Percentiles rank a stretch among this genome's conserved stretches.
Evolutionary conservation across 2,888 invertebrate genomes (phyloP).

Genomic region (Pediacus dermestoides): DNA sequence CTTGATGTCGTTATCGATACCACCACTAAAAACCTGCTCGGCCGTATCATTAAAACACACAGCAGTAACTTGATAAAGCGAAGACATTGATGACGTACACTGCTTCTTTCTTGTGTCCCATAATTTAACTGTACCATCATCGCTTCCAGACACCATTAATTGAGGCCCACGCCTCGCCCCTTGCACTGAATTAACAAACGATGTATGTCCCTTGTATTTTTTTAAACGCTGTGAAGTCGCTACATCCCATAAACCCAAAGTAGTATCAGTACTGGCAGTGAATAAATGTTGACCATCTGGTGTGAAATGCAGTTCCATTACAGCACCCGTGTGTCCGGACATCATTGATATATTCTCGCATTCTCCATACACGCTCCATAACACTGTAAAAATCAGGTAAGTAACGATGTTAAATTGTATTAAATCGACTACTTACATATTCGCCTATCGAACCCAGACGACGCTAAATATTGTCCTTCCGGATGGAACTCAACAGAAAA

Average conservation of each 20-base stretch:
- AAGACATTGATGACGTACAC: conserved; percentile 68
- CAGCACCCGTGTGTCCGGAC: conserved; percentile 91
- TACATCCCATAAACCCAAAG: conserved; percentile 93
- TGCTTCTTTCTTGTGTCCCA: conserved; percentile 92
- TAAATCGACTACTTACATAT: conserved; percentile 68
- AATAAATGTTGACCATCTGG: conserved; percentile 81
- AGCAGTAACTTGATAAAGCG: conserved; percentile 74
- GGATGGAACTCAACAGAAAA: conserved; percentile 92
- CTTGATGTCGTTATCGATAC: conserved; percentile 96
- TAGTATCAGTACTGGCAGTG: conserved; percentile 92
- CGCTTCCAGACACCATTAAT: conserved; percentile 87
- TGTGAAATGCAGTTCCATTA: conserved; percentile 89
- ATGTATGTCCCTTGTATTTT: conserved; percentile 80
- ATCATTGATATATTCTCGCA: conserved; percentile 95
- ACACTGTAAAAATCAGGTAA: conserved; percentile 55
- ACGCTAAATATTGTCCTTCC: conserved; percentile 90
- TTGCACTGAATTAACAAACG: conserved; percentile 71
- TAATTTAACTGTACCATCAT: conserved; percentile 88
- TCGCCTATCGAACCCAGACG: conserved; percentile 92
- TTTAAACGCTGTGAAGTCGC: conserved; percentile 83
- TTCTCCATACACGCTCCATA: conserved; percentile 97
- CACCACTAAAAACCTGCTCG: conserved; percentile 91
- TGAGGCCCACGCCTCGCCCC: conserved; percentile 86
- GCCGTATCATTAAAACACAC: conserved; percentile 94
- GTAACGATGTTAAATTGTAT: conserved; percentile 9